Evolutionary conservation across 1,140 invertebrate genomes (phyloP).

Genomic region (Riptortus pedestris): DNA sequence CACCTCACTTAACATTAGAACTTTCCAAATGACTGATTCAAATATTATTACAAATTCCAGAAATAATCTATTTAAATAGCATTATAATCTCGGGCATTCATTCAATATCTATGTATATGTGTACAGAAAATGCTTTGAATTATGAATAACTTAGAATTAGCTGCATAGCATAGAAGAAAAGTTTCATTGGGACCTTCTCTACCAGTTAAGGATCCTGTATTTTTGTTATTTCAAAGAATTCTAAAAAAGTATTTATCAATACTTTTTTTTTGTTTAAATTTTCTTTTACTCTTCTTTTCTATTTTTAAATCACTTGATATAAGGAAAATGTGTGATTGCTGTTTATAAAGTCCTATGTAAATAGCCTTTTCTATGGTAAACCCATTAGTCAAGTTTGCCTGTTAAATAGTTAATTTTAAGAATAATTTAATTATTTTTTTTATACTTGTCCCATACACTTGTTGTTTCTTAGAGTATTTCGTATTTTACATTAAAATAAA

Average conservation of each 20-base stretch:
- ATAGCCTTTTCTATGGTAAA: slow-evolving; percentile 4
- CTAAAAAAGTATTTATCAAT: neutral
- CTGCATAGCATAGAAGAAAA: neutral
- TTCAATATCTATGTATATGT: slow-evolving; percentile 5
- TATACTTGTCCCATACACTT: too few relatives aligned
- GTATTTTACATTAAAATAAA: too few relatives aligned
- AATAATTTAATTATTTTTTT: too few relatives aligned
- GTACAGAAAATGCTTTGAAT: slow-evolving; percentile 8
- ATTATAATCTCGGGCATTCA: slow-evolving; percentile 3
- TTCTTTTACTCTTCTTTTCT: neutral
- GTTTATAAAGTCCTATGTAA: neutral
- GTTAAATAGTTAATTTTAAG: slow-evolving; percentile 4
- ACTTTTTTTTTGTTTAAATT: too few relatives aligned
- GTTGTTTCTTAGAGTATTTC: too few relatives aligned
- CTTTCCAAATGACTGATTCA: too few relatives aligned
- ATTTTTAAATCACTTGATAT: neutral
- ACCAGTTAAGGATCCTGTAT: neutral
- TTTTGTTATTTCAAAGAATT: slow-evolving; percentile 1
- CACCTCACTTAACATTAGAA: too few relatives aligned
- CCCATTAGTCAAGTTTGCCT: slow-evolving; percentile 7
- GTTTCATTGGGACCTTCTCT: slow-evolving; percentile 3
- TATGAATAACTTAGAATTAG: neutral
- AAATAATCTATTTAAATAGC: neutral
- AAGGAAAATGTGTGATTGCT: neutral
- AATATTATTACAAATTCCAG: neutral